A percentile compares a stretch with the other conserved stretches of the same genome.
Evolutionary conservation across 2,113 vertebrate genomes (phyloP).

Genomic region (Dissostichus mawsoni): DNA sequence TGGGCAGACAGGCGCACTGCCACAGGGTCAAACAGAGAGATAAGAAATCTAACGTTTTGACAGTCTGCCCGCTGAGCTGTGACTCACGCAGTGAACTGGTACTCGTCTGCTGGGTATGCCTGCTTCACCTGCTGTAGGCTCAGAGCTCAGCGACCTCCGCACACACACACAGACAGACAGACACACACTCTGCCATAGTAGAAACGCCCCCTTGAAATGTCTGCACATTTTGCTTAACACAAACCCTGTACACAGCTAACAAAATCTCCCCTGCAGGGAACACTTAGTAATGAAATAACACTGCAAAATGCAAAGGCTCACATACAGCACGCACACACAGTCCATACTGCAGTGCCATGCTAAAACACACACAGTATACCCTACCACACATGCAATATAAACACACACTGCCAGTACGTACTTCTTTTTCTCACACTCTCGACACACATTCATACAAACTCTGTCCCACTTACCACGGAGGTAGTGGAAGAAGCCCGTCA

Average conservation of each 20-base stretch:
- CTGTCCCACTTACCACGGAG: conserved; percentile 86
- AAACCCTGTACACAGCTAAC: conserved; percentile 24
- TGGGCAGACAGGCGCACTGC: conserved; percentile 31
- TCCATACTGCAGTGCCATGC: conserved; percentile 55
- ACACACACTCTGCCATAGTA: conserved; percentile 33
- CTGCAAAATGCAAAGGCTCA: conserved; percentile 44
- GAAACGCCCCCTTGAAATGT: conserved; percentile 55
- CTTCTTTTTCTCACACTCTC: conserved; percentile 23
- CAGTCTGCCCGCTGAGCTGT: conserved; percentile 55
- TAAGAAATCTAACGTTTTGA: conserved; percentile 61
- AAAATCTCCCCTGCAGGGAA: conserved; percentile 30
- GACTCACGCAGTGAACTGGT: conserved; percentile 43
- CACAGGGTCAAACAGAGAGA: conserved; percentile 53
- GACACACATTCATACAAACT: conserved; percentile 30
- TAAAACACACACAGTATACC: conserved; percentile 27
- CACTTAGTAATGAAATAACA: conserved; percentile 25
- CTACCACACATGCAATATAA: conserved; percentile 20
- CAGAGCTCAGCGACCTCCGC: conserved; percentile 39
- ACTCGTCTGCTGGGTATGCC: conserved; percentile 39
- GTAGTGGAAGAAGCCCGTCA: conserved; percentile 84
- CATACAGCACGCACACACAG: conserved; percentile 34
- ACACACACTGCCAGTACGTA: conserved; percentile 17
- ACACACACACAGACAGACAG: conserved; percentile 25
- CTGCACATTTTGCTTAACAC: conserved; percentile 24
- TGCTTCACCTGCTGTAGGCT: conserved; percentile 61